Evolutionary conservation across 1,140 invertebrate species (phyloP), one percentile per base, ranked within the genome.

Genomic region (Drosophila quadrilineata): DNA sequence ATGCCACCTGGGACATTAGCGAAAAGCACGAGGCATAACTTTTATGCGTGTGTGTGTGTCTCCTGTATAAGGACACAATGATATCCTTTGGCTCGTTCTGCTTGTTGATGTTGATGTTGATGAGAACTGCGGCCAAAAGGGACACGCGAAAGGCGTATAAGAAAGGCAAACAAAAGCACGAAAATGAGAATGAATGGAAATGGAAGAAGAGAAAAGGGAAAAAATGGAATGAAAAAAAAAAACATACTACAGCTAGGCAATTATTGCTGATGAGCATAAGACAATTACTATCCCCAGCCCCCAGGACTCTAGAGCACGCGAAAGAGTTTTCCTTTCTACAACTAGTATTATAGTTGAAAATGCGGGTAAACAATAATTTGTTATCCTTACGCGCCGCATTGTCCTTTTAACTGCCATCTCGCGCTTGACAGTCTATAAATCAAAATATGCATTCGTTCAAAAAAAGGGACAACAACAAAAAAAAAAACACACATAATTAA

Each of bases 401-500:
- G 64, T 60, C 48, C 46, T 57, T 10, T 35, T 26, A n/a, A n/a
- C n/a, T n/a, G n/a, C n/a, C n/a, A n/a, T n/a, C 48, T 31, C 41
- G 22, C 33, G 35, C 31, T 9, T 9, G 31, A 4, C 24, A 50
- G 77, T 82, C 72, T 82, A 82, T 82, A 82, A 82, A 82, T 82
- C 77, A 82, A 56, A 62, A 62, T 72, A 62, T 76, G 63, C 63
- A 56, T 69, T 41, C 45, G 65, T 38, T 29, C n/a, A 4, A 12
- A 21, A 33, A 31, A 53, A 65, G n/a, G n/a, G n/a, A n/a, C n/a
- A n/a, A n/a, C n/a, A n/a, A n/a, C n/a, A n/a, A n/a, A n/a, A n/a
- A n/a, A n/a, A n/a, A n/a, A n/a, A n/a, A n/a, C n/a, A n/a, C 63
- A 73, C 66, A 75, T 82, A 82, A 82, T 82, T 84, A 84, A 70